Conservation (phyloP, 2,888 invertebrate genomes). For the Cheilosia soror region DNA sequence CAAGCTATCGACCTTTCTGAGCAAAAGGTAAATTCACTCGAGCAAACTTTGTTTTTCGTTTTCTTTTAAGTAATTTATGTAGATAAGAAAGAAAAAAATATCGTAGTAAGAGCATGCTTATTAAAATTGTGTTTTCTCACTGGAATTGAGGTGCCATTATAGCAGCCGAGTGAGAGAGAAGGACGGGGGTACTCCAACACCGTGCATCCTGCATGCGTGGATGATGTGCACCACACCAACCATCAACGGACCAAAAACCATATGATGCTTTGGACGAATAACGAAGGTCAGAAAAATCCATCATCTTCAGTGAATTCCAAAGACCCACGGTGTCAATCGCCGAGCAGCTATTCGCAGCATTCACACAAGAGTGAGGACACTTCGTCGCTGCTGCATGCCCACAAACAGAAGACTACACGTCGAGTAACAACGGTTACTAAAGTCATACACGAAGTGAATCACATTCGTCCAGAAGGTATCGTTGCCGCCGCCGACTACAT, state of each 20-base stretch:
- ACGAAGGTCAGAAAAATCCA: conserved; percentile 74
- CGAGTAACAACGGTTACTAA: conserved; percentile 90
- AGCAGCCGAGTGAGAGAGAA: conserved; percentile 26
- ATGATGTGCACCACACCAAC: conserved; percentile 67
- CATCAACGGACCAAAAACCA: conserved; percentile 64
- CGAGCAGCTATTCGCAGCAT: conserved; percentile 72
- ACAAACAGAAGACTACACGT: conserved; percentile 88
- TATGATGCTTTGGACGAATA: conserved; percentile 74
- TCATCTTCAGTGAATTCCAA: conserved; percentile 72
- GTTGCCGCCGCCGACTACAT: conserved; percentile 85
- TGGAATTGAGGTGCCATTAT: conserved; percentile 70
- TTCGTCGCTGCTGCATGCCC: conserved; percentile 85
- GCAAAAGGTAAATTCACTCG: conserved; percentile 62
- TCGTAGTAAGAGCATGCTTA: conserved; percentile 39
- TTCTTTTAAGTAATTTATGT: conserved; percentile 34
- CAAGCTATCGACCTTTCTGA: conserved; percentile 69
- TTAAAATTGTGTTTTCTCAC: conserved; percentile 56
- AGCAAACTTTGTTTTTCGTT: conserved; percentile 22
- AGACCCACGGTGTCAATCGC: conserved; percentile 72
- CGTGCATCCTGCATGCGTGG: conserved; percentile 75
- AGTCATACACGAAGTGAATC: conserved; percentile 87
- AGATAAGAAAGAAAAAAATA: conserved; percentile 26
- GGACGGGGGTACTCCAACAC: conserved; percentile 54
- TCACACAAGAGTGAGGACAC: conserved; percentile 70
- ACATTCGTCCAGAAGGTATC: conserved; percentile 85